These are phyloP conservation scores for Macropus fuliginosus DNA, from an alignment of 2,797 vertebrate genomes.

Conservation along the genomic window DNA sequence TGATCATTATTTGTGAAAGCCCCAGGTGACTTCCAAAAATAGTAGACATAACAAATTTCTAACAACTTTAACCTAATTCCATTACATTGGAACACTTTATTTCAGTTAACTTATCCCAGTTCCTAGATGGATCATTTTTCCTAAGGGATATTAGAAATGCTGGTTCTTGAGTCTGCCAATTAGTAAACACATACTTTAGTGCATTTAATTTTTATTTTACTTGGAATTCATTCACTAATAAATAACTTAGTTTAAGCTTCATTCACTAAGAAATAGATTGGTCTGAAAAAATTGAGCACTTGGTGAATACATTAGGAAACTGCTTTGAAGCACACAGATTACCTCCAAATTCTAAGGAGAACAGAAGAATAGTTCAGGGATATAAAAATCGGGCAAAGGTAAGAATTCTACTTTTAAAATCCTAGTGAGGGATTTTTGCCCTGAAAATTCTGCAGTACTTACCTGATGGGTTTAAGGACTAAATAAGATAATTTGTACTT, in stretches of 20 bases:
- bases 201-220: constrained; percentile 63
- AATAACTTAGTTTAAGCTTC: constrained; percentile 44
- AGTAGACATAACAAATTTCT: constrained; percentile 43
- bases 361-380: constrained; percentile 51
- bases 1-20: constrained; percentile 33
- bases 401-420: constrained; percentile 15
- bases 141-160: constrained; percentile 67
- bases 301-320: constrained; percentile 48
- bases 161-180: constrained; percentile 62
- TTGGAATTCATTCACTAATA: constrained; percentile 53
- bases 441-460: neutral
- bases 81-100: neutral
- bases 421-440: neutral
- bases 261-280: constrained; percentile 60
- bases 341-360: constrained; percentile 30
- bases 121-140: constrained; percentile 58
- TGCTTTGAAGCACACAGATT: neutral
- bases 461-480: neutral
- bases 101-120: constrained; percentile 41
- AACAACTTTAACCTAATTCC: constrained; percentile 24
- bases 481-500: neutral
- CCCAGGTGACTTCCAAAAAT: constrained; percentile 11
- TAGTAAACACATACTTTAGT: constrained; percentile 73
- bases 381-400: constrained; percentile 30
- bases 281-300: constrained; percentile 56